phyloP scores from a whole-genome alignment of 2,888 invertebrate genomes.

The Pachycephus smyrnensis region DNA sequence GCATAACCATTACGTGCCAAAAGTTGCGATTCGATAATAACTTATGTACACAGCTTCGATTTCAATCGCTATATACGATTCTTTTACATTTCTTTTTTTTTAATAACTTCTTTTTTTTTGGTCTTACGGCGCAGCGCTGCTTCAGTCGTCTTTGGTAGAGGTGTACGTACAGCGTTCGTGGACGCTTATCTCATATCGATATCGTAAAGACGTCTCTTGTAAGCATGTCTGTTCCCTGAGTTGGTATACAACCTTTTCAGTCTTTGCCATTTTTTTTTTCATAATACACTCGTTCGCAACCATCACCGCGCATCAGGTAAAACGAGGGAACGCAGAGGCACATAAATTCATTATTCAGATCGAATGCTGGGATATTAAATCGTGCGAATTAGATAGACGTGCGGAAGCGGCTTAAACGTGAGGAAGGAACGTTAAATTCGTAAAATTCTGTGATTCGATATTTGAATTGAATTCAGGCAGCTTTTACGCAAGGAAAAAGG shows the following conservation, averaged over 20 bases:
- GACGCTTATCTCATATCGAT: slow-evolving; percentile 32
- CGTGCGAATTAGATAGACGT: not conserved
- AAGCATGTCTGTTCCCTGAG: slow-evolving; percentile 62
- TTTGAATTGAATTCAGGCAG: not conserved
- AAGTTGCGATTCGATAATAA: slow-evolving; percentile 37
- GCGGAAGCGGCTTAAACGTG: not conserved
- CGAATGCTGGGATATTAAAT: not conserved
- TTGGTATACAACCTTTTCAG: slow-evolving; percentile 61
- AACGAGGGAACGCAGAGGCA: slow-evolving; percentile 25
- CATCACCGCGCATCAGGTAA: slow-evolving; percentile 40
- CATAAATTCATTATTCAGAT: not conserved
- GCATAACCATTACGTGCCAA: slow-evolving; percentile 33
- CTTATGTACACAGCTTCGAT: slow-evolving; percentile 35
- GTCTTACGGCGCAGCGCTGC: slow-evolving; percentile 55
- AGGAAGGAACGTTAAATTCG: not conserved
- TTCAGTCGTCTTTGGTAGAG: slow-evolving; percentile 63
- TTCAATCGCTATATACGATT: slow-evolving; percentile 29
- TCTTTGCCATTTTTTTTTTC: slow-evolving; percentile 50
- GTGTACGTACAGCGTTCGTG: slow-evolving; percentile 39
- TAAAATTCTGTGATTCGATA: not conserved
- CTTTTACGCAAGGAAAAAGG: not conserved
- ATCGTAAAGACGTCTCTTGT: slow-evolving; percentile 40
- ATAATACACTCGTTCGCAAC: slow-evolving; percentile 34
- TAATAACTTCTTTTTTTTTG: slow-evolving; percentile 33
- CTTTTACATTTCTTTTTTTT: slow-evolving; percentile 30